Evolutionary conservation across 2,797 vertebrate genomes (phyloP).

Genomic region (Sebastes kiyomatsui): DNA sequence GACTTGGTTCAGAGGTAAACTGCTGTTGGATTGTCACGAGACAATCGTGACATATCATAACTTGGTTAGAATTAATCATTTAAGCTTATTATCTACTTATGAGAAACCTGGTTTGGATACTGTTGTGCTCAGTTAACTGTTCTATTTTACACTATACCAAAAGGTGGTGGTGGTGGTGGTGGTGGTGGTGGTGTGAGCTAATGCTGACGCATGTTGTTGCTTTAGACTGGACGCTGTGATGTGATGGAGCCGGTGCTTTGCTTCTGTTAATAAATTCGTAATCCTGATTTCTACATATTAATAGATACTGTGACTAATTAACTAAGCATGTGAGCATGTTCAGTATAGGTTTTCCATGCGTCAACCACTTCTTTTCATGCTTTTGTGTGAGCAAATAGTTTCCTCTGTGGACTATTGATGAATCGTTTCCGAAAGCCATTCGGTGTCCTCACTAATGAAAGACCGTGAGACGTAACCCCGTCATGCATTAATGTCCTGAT

Average conservation of each 20-base stretch:
- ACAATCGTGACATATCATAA: background rate
- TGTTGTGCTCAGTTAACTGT: too few species aligned
- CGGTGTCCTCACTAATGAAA: background rate
- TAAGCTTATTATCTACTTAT: conserved; percentile 25
- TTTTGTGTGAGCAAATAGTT: background rate
- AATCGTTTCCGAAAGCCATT: background rate
- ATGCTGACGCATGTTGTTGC: background rate
- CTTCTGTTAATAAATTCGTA: too few species aligned
- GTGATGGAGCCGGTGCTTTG: too few species aligned
- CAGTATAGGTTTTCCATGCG: background rate
- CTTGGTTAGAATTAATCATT: conserved; percentile 12
- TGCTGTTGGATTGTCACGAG: background rate
- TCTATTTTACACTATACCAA: background rate
- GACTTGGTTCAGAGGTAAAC: background rate
- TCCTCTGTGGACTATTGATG: background rate
- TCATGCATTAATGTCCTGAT: background rate
- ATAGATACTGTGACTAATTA: background rate
- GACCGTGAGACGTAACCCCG: background rate
- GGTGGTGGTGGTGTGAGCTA: background rate
- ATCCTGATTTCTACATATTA: background rate
- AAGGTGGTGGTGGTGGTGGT: background rate
- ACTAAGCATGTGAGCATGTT: background rate
- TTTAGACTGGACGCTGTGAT: too few species aligned
- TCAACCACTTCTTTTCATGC: background rate
- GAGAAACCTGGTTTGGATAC: background rate